Evolutionary conservation across 2,797 vertebrate genomes (phyloP), one percentile per base, ranked within the genome.

Genomic region (Hippopotamyrus pictus): DNA sequence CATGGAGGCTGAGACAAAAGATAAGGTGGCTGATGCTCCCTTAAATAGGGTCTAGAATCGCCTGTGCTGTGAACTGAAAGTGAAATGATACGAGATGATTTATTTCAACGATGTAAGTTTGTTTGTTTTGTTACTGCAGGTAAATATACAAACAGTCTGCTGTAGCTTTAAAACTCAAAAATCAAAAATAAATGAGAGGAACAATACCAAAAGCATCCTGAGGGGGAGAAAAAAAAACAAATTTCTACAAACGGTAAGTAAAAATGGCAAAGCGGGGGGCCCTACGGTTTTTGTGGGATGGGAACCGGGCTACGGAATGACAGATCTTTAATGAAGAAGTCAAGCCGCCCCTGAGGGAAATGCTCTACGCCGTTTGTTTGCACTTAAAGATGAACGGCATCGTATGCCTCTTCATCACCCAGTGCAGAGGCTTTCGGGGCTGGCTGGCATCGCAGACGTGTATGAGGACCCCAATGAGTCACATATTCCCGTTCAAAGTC

Each of bases 261-360:
- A 33, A 69, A 69, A 33, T 17, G 17, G 37, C 2, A 19, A 79
- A 44, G 17, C 14, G 14, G 73, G 73, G 73, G 33, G 17, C 37
- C 37, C 73, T 79, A 79, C 41, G 2, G 17, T 79, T 19, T 79
- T 46, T 79, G 76, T 44, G 14, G 41, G 5, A n/a, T 19, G 76
- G 14, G 73, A 79, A 79, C 9, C 0, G 14, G 17, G 76, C 14
- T 29, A 19, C 5, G 76, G 76, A 46, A 79, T 79, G 76, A 79
- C 76, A 41, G 41, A 79, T 79, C 19, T 79, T 44, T 79, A 79
- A 79, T 79, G 76, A 79, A 79, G 76, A 79, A 79, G 76, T 51
- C 83, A 86, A 33, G 50, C n/a, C n/a, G 46, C 22, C 17, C 82
- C 25, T 5, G 19, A 29, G 44, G 37, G 22, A 29, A 86, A 51